Evolutionary conservation across 2,113 vertebrate genomes (phyloP), one percentile per base, ranked within the genome.

Genomic region (Sebastes schlegelii): DNA sequence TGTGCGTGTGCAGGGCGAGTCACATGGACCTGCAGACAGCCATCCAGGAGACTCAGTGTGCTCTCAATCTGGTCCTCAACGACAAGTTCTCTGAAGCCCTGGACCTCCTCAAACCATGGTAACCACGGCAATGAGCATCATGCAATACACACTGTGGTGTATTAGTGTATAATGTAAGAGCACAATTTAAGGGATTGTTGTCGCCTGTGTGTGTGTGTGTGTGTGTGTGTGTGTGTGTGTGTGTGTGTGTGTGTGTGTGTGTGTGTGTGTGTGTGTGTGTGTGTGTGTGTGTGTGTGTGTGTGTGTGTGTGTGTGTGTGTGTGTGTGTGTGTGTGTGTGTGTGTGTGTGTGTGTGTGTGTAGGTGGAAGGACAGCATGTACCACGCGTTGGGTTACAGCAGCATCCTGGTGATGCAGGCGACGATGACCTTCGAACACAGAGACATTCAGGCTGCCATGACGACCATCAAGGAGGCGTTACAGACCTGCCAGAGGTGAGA

Each of bases 361-460:
- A 94, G 92, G 92, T 89, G 86, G 88, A 92, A 43, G 72, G 81
- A 92, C 88, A 99, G 98, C 64, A 97, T 99, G 97, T 99, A 99
- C 92, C 98, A 99, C 23, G 98, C 98, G 1, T 79, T 99, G 92
- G 98, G 98, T n/a, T 99, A 99, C 91, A 98, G 98, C 92, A 98
- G 96, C 87, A 98, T 99, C 89, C 95, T 99, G 93, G 97, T 98
- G 88, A 96, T 99, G 96, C 97, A 99, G 89, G 97, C 98, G 4
- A 94, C 97, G 58, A 99, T 99, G 98, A 99, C 98, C 14, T 99
- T 99, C 58, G 98, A 99, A 67, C 98, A 97, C 45, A 96, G 95
- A 74, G 98, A 99, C 95, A 99, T 99, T 91, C 97, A 98, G 76
- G 80, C 96, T 14, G 98, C 97, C 91, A 98, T 99, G 94, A 87